Evolutionary conservation across 2,797 vertebrate species (phyloP), one percentile per base, ranked within the genome.

Genomic region (Tolypeutes matacus): DNA sequence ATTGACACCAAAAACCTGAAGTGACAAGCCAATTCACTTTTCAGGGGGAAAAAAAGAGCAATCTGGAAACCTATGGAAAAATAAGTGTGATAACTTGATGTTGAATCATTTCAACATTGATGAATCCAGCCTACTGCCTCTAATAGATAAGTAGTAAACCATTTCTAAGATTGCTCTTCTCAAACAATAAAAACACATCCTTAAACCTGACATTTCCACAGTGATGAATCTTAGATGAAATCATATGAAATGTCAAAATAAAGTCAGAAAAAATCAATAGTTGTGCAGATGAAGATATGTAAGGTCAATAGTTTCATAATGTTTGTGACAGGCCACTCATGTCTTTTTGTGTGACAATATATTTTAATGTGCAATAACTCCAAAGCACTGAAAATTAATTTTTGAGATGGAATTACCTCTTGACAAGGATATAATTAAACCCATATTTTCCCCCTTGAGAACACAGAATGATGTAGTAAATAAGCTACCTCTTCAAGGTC

Each of bases 181-280:
- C 77, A 97, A 98, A 98, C 95, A 98, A 98, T 96, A 96, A 98
- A 95, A 97, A 92, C 65, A 93, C 56, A 95, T 86, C 51, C 96
- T 98, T 96, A 98, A 98, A 98, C 91, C 10, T 98, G 98, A 98
- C 97, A 98, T 98, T 98, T 98, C 97, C 95, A 96, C 97, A 97
- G 96, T 97, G 97, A 98, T 96, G 97, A 98, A 97, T 98, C 97
- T 98, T 97, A 97, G 97, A 98, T 97, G 98, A 98, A 98, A 98
- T 98, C 97, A 98, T 96, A 95, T 95, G 96, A 98, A 98, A 98
- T 98, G 98, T 98, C 98, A 98, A 97, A 98, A 98, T 96, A 97
- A 98, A 98, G 96, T 92, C 95, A 97, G 95, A 93, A 95, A 92
- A 98, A 98, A 98, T 98, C 98, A 98, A 98, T 98, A 98, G 78